A percentile compares a stretch with the other conserved stretches of the same genome.
phyloP scores from a whole-genome alignment of 2,888 invertebrate species.

The Lycophotia porphyrea region DNA sequence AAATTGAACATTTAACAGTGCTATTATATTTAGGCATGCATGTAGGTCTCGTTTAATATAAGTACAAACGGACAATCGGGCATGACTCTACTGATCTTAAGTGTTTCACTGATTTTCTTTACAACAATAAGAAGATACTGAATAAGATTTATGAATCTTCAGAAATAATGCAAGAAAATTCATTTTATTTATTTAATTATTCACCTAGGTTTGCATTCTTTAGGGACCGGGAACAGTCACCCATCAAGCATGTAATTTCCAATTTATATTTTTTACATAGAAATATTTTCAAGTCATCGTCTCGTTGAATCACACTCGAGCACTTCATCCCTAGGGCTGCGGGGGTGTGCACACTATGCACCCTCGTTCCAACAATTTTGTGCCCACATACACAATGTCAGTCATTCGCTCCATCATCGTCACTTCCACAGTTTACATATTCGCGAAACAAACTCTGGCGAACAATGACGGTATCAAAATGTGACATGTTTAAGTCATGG shows the following conservation, averaged over 20 bases:
- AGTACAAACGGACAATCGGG: background rate
- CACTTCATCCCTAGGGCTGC: constrained; percentile 57
- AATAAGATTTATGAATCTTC: background rate
- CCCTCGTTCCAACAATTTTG: constrained; percentile 79
- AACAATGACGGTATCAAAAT: constrained; percentile 81
- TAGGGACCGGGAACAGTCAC: background rate
- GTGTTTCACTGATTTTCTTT: background rate
- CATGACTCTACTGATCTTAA: background rate
- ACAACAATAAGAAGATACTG: background rate
- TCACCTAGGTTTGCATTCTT: background rate
- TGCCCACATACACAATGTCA: constrained; percentile 80
- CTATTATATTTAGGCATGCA: background rate
- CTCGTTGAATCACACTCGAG: constrained; percentile 59
- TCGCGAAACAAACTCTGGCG: constrained; percentile 79
- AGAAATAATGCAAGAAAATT: background rate
- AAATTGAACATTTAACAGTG: background rate
- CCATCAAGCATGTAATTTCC: constrained; percentile 22
- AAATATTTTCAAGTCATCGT: constrained; percentile 69
- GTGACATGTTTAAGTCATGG: constrained; percentile 81
- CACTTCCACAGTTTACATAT: constrained; percentile 77
- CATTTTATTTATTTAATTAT: too few species aligned
- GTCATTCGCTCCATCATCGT: constrained; percentile 75
- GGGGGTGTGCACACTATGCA: constrained; percentile 68
- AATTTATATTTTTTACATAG: constrained; percentile 20
- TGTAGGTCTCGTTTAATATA: background rate